Evolutionary conservation across 2,888 invertebrate genomes (phyloP), one percentile per base, ranked within the genome.

Genomic region (Liodrosophila aerea): DNA sequence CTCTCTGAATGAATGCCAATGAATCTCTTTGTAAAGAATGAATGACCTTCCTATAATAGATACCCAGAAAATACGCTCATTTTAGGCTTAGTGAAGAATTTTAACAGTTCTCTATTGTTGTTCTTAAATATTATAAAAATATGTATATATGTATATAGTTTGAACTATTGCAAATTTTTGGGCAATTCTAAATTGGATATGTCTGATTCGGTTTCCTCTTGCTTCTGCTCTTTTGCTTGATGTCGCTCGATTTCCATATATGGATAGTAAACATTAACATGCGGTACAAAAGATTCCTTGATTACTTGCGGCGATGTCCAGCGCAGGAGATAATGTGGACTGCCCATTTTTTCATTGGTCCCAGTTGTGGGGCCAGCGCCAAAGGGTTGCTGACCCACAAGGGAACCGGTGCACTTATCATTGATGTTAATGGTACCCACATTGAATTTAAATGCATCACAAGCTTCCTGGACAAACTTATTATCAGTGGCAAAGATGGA

Each of bases 261-360:
- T 1, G 70, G 70, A 41, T 88, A 98, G 78, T 92, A 92, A 89
- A 96, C 93, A 56, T 95, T 95, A 0, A 90, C 92, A 40, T 95
- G 91, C 0, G 96, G 95, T 7, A 94, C 94, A 85, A 95, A 95
- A 0, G 96, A 97, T 91, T 98, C 96, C 90, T 99, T 99, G 73
- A 99, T 93, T 0, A 97, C 93, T 88, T 97, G 97, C 0, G 97
- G 97, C 2, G 97, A 95, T 11, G 96, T 93, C 95, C 97, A 99
- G 81, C 96, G 93, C 83, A 97, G 91, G 22, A 96, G 92, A 87
- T 98, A 98, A 88, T 95, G 95, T 0, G 98, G 98, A 9, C 98
- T 97, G 4, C 99, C 99, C 2, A 99, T 97, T 90, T 99, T 99
- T 90, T 99, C 99, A 87, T 99, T 99, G 37, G 99, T 99, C 92